Evolutionary conservation across 2,888 invertebrate genomes (phyloP).

Genomic region (Chymomyza fuscimana): DNA sequence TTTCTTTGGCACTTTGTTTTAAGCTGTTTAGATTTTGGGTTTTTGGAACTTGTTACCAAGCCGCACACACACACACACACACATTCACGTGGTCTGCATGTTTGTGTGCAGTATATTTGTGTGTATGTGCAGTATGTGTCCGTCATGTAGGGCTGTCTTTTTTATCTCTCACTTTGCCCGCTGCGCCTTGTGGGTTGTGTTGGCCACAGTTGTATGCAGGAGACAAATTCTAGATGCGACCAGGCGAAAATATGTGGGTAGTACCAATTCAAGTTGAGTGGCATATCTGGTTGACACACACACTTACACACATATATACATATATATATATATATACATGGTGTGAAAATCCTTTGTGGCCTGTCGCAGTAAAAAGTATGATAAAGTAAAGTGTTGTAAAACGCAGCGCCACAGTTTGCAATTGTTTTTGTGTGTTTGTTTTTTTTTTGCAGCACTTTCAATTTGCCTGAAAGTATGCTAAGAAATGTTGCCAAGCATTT

Average conservation of each 20-base stretch:
- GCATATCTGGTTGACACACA: slow-evolving; percentile 40
- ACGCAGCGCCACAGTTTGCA: slow-evolving; percentile 15
- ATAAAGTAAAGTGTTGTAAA: not conserved
- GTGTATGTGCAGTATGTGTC: slow-evolving; percentile 6
- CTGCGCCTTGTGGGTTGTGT: slow-evolving; percentile 24
- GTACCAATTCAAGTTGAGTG: slow-evolving; percentile 40
- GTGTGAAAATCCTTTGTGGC: slow-evolving; percentile 62
- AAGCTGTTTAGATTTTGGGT: slow-evolving; percentile 61
- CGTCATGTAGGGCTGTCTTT: not conserved
- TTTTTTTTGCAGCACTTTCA: not conserved
- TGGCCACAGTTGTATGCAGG: slow-evolving; percentile 20
- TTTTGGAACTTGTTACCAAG: slow-evolving; percentile 36
- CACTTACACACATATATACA: slow-evolving; percentile 7
- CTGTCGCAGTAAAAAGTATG: slow-evolving; percentile 15
- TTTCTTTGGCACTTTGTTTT: slow-evolving; percentile 33
- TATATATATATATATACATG: not conserved
- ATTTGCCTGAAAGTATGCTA: slow-evolving; percentile 9
- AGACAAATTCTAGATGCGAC: slow-evolving; percentile 39
- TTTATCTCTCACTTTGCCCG: slow-evolving; percentile 25
- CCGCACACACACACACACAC: slow-evolving; percentile 11
- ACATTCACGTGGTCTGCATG: not conserved
- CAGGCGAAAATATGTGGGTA: slow-evolving; percentile 45
- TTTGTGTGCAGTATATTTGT: slow-evolving; percentile 16
- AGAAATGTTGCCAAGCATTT: not conserved
- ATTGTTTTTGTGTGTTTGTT: slow-evolving; percentile 30